These are phyloP conservation scores for Platyscapa corneri DNA, from an alignment of 1,140 invertebrate species.

Conservation along the genomic window DNA sequence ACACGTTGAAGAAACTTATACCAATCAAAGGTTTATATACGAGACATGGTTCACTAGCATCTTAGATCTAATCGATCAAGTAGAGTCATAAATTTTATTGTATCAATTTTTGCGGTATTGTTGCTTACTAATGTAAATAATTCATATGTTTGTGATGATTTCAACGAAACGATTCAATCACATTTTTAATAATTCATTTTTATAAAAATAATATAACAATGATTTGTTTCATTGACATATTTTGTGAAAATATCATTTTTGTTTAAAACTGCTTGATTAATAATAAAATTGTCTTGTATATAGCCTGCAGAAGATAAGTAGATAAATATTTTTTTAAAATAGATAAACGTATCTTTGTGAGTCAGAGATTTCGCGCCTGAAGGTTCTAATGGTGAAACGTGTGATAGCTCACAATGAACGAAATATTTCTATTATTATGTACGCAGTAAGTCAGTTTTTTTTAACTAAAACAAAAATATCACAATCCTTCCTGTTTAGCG, in stretches of 20 bases:
- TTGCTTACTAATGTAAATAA: too few species aligned
- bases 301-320: background rate
- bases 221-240: too few species aligned
- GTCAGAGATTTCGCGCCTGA: conserved; percentile 50
- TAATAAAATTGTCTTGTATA: background rate
- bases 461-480: background rate
- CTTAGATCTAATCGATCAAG: background rate
- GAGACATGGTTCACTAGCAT: background rate
- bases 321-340: background rate
- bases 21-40: background rate
- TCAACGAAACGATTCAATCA: background rate
- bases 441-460: conserved; percentile 22
- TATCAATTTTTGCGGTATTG: too few species aligned
- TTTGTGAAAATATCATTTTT: background rate
- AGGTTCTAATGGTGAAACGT: conserved; percentile 55
- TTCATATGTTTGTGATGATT: background rate
- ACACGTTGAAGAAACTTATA: background rate
- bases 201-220: too few species aligned
- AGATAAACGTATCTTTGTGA: background rate
- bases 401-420: background rate
- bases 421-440: conserved; percentile 57
- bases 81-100: background rate
- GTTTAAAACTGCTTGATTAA: background rate
- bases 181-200: background rate
- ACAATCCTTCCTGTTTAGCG: conserved; percentile 63